Base-by-base conservation (phyloP, 2,797 vertebrate species). In the Aeoliscus strigatus region DNA sequence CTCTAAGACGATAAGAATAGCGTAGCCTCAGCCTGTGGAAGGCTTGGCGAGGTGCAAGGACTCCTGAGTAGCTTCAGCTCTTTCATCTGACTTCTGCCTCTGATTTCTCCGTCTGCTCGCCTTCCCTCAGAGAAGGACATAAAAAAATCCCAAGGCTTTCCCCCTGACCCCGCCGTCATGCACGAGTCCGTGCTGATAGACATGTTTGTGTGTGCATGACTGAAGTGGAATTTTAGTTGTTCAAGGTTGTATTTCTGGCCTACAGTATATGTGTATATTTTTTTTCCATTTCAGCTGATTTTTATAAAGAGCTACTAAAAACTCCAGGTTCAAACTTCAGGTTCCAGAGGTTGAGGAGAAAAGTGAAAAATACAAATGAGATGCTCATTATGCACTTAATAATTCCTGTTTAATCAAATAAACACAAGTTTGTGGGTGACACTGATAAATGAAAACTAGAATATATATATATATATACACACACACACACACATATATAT, bases 11-110 rank as follows among this genome's bases (percentile, higher is more conserved):
- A 53, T 52, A 70, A 56, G 61, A 63, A 74, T 56, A 62, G 50
- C 18, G 18, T 42, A 50, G 46, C 36, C 51, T 59, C 25, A 56
- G 53, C 52, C 61, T 62, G 33, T 58, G 41, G 60, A 48, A 60
- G 38, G 51, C 47, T 55, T 34, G 31, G 42, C 6, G 27, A 77
- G 56, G 60, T 34, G 55, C 42, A 39, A 49, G 49, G 39, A 66
- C 50, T 73, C 60, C 59, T 75, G 45, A 56, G 69, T 65, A 72
- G 57, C 59, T 64, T 33, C 18, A 5, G 11, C 24, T 55, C 62
- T 82, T 81, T 80, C 62, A 69, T 75, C 58, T 48, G 39, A 44
- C 56, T 60, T 43, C 55, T 51, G 66, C 35, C 38, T 51, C 56
- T 10, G 28, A 74, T 44, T 52, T 51, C 39, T 61, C 29, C 56